A percentile compares a stretch with the other conserved stretches of the same genome.
Evolutionary conservation across 2,888 invertebrate genomes (phyloP).

Genomic region (Rhaphigaster nebulosa): DNA sequence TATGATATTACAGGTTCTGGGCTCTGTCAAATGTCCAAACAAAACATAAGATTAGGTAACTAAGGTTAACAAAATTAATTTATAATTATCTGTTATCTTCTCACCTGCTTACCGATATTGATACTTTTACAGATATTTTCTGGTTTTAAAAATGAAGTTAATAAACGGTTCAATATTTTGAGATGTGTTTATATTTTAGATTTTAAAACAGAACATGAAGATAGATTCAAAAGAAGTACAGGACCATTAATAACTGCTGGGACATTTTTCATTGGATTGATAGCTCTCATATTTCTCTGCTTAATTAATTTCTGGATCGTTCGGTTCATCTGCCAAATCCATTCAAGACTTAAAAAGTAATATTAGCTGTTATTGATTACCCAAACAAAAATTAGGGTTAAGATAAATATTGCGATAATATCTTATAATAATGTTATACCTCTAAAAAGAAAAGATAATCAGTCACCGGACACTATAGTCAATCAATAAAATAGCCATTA

Average conservation of each 20-base stretch:
- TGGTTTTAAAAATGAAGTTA: not conserved
- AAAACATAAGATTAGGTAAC: not conserved
- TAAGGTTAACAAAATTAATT: not conserved
- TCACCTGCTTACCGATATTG: not conserved
- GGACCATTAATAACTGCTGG: not conserved
- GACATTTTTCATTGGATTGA: conserved; percentile 2
- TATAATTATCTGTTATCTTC: not conserved
- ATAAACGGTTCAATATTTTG: not conserved
- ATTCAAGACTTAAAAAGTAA: conserved; percentile 7
- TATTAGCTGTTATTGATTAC: not conserved
- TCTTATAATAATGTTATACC: not conserved
- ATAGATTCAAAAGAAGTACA: conserved; percentile 24
- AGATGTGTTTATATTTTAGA: not conserved
- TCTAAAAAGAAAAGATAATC: not conserved
- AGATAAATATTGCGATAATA: not conserved
- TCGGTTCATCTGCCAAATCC: conserved; percentile 19
- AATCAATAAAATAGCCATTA: not conserved
- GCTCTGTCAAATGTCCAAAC: not conserved
- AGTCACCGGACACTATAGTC: not conserved
- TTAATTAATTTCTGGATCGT: not conserved
- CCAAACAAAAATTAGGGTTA: not conserved
- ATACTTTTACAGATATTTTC: not conserved
- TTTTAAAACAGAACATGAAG: conserved; percentile 31
- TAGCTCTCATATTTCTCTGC: not conserved
- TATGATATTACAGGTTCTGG: not conserved